These are phyloP conservation scores for Sturnira hondurensis DNA, from an alignment of 2,113 vertebrate species.

Conservation along the genomic window DNA sequence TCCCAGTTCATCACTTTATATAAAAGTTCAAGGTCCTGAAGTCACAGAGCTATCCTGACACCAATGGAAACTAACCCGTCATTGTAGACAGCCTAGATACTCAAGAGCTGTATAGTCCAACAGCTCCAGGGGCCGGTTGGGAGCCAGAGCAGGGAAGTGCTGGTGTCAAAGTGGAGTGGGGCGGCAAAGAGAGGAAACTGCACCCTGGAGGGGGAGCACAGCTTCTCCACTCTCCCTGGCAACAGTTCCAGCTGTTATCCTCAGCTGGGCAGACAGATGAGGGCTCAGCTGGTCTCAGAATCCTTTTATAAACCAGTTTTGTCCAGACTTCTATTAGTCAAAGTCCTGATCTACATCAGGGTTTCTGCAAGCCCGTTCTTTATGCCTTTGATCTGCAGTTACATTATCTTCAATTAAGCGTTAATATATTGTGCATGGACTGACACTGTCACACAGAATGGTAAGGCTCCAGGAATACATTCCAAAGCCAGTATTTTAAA, in stretches of 20 bases:
- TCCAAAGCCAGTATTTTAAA: slow-evolving; percentile 72
- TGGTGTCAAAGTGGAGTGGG: rapidly evolving
- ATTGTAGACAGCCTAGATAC: rapidly evolving
- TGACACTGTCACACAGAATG: slow-evolving; percentile 68
- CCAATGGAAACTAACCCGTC: neutral
- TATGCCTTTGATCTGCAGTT: slow-evolving; percentile 73
- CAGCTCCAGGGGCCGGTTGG: neutral
- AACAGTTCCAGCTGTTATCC: neutral
- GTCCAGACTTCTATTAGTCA: slow-evolving; percentile 53
- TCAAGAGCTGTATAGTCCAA: neutral
- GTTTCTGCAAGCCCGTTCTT: slow-evolving; percentile 73
- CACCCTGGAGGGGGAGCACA: too few species aligned
- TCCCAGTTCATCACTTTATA: neutral
- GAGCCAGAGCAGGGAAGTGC: too few species aligned
- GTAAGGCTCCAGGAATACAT: slow-evolving; percentile 38
- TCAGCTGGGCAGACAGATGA: slow-evolving; percentile 49
- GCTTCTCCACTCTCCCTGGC: neutral
- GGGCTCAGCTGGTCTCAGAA: slow-evolving; percentile 4
- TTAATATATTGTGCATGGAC: slow-evolving; percentile 71
- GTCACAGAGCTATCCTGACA: neutral
- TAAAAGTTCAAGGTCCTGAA: neutral
- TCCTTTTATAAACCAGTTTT: slow-evolving; percentile 63
- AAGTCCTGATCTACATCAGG: slow-evolving; percentile 65
- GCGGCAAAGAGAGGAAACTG: too few species aligned
- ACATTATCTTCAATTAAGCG: slow-evolving; percentile 75